Evolutionary conservation across 2,113 vertebrate species (phyloP), one percentile per base, ranked within the genome.

Genomic region (Entosphenus tridentatus): DNA sequence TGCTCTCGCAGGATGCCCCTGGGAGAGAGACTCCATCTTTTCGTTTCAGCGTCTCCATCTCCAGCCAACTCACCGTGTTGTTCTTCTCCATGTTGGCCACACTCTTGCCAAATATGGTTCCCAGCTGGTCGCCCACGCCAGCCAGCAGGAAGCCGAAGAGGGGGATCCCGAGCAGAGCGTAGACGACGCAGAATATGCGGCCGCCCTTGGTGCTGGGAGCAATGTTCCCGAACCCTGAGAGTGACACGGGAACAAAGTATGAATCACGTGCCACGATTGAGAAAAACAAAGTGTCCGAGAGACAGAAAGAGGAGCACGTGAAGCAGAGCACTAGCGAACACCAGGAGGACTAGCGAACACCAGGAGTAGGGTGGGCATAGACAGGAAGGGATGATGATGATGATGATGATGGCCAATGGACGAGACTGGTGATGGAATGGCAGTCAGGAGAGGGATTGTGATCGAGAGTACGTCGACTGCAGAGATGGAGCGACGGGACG

Each of bases 121-220:
- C 93, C 70, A 98, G 76, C 74, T 98, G 93, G 75, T 98, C 93
- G 70, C 93, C 93, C 68, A 98, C 93, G 71, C 93, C 93, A 70
- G 93, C 92, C 82, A 98, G 76, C 18, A 98, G 77, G 81, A 98
- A 96, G 65, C 93, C 93, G 76, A 96, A 98, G 3, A 98, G 82
- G 16, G 93, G 93, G 74, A 98, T 98, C 78, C 93, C 93, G 76
- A 98, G 69, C 79, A 98, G 84, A 73, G 93, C 92, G 74, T 96
- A 98, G 75, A 96, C 86, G 73, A 98, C 95, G 71, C 93, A 98
- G 81, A 98, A 98, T 79, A 95, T 93, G 73, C 90, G 85, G 10
- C 93, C 93, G 67, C 89, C 88, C 82, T 92, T 84, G 70, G 93
- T 96, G 74, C 87, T 87, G 71, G 92, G 93, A 71, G 93, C 89